Conservation (phyloP, 2,888 invertebrate genomes). For the Parnassius glacialis region DNA sequence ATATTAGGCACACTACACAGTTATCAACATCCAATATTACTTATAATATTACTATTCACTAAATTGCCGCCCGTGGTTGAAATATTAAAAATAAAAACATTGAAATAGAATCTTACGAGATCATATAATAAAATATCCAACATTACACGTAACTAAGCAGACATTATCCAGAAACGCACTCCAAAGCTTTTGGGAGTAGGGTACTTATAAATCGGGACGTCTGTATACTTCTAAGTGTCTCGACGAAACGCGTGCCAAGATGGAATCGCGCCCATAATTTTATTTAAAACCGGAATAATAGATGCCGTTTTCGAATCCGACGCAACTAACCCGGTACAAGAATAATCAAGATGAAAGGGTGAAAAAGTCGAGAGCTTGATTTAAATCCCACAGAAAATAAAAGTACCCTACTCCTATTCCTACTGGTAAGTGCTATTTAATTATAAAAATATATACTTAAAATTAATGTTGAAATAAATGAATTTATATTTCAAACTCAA, state of each 20-base stretch:
- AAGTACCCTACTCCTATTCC: no score
- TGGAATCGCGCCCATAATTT: slow-evolving; percentile 23
- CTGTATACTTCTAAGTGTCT: slow-evolving; percentile 13
- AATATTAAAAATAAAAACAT: no score
- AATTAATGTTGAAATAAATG: no score
- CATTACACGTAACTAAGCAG: slow-evolving; percentile 3
- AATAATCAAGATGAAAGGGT: no score
- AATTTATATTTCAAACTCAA: no score
- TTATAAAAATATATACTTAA: slow-evolving; percentile 1
- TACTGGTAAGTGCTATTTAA: slow-evolving; percentile 8
- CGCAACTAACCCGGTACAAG: not conserved
- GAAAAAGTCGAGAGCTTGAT: no score
- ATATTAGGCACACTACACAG: no score
- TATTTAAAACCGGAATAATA: slow-evolving; percentile 18
- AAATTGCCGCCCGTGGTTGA: no score
- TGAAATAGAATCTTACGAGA: no score
- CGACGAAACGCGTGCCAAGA: slow-evolving; percentile 25
- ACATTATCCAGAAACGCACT: slow-evolving; percentile 13
- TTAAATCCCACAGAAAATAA: no score
- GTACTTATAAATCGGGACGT: slow-evolving; percentile 10
- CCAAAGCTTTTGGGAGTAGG: slow-evolving; percentile 1
- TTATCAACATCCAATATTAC: no score
- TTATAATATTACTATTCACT: no score
- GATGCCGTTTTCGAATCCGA: slow-evolving; percentile 12
- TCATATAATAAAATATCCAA: not conserved